phyloP scores from a whole-genome alignment of 1,140 invertebrate genomes.

The Coelopa frigida region DNA sequence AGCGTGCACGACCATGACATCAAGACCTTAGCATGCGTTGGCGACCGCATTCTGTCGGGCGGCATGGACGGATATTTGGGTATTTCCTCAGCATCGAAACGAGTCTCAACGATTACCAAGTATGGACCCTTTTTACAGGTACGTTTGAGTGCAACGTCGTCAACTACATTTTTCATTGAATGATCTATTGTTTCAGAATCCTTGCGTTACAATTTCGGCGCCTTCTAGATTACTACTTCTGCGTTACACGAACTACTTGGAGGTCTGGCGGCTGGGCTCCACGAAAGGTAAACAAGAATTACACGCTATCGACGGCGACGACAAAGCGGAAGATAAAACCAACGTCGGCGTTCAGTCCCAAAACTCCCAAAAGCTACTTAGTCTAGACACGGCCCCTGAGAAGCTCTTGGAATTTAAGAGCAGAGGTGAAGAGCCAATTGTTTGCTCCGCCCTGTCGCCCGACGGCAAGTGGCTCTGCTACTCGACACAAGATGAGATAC shows the following conservation, averaged over 20 bases:
- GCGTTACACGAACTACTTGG: conserved; percentile 58
- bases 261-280: conserved; percentile 58
- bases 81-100: conserved; percentile 51
- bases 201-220: conserved; percentile 53
- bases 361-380: conserved; percentile 10
- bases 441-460: conserved; percentile 60
- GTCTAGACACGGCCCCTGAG: conserved; percentile 48
- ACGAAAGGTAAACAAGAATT: conserved; percentile 24
- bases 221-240: conserved; percentile 58
- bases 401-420: conserved; percentile 58
- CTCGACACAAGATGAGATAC: conserved; percentile 58
- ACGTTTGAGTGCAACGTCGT: no score
- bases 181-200: conserved; percentile 22
- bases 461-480: conserved; percentile 65
- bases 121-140: conserved; percentile 62
- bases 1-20: conserved; percentile 81
- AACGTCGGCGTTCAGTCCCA: background rate
- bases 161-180: background rate
- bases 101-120: conserved; percentile 57
- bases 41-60: conserved; percentile 65
- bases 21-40: conserved; percentile 55
- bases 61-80: conserved; percentile 71
- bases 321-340: background rate
- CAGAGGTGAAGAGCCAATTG: conserved; percentile 55
- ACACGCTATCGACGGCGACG: conserved; percentile 19